phyloP scores from a whole-genome alignment of 2,888 invertebrate species.

The Lasius fuliginosus region DNA sequence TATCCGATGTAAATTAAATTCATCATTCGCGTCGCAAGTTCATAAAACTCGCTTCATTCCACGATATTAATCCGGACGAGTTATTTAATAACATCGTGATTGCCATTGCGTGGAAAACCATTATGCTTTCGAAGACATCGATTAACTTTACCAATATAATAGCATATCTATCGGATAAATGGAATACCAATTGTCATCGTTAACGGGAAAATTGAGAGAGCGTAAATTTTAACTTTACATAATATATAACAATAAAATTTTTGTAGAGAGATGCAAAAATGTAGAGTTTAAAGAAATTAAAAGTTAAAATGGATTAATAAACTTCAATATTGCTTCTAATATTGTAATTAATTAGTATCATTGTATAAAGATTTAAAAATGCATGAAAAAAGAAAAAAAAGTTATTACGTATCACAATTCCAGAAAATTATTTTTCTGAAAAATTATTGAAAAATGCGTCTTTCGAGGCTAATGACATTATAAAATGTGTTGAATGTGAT shows the following conservation, averaged over 20 bases:
- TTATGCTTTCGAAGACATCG: constrained; percentile 40
- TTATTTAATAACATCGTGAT: constrained; percentile 51
- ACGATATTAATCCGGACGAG: constrained; percentile 32
- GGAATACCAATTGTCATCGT: constrained; percentile 46
- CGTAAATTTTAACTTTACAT: constrained; percentile 16
- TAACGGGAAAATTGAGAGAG: constrained; percentile 41
- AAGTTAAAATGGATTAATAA: constrained; percentile 6
- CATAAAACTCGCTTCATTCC: constrained; percentile 29
- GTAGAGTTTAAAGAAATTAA: constrained; percentile 10
- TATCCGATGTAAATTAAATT: background rate
- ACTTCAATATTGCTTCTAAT: background rate
- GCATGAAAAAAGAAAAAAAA: too few relatives aligned
- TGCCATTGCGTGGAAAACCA: constrained; percentile 26
- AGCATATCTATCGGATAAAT: constrained; percentile 42
- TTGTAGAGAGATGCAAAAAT: background rate
- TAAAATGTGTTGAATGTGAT: background rate
- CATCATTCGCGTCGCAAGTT: background rate
- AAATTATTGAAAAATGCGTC: background rate
- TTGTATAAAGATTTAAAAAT: background rate
- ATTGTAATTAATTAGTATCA: background rate
- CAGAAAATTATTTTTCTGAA: background rate
- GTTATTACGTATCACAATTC: background rate
- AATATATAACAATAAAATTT: constrained; percentile 34
- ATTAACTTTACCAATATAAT: constrained; percentile 41
- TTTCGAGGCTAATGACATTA: background rate